phyloP scores from a whole-genome alignment of 2,113 vertebrate genomes.

The Oreocharis arfaki region DNA sequence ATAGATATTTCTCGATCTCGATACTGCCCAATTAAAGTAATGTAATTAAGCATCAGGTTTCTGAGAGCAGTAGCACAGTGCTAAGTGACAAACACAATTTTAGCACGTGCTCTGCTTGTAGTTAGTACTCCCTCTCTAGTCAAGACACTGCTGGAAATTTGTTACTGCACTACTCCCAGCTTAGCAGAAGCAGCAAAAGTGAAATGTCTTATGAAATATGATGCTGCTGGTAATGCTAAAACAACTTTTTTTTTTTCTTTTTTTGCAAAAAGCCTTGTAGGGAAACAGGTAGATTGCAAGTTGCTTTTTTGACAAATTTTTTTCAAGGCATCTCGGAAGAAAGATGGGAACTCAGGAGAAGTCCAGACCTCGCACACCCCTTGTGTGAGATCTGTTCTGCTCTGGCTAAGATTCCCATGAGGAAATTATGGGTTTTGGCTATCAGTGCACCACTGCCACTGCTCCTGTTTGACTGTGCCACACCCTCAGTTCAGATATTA shows the following conservation, averaged over 20 bases:
- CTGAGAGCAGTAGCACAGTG: neutral
- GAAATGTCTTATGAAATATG: neutral
- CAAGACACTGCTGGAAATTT: neutral
- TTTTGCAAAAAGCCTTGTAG: neutral
- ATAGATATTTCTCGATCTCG: neutral
- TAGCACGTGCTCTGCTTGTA: neutral
- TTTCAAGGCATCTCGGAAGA: neutral
- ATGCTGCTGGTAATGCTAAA: neutral
- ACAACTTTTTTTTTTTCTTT: neutral
- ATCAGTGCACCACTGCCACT: neutral
- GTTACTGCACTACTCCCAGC: neutral
- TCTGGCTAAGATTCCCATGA: neutral
- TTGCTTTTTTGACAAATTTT: neutral
- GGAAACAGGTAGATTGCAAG: neutral
- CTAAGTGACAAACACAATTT: neutral
- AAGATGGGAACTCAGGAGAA: neutral
- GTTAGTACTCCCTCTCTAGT: neutral
- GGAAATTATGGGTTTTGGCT: neutral
- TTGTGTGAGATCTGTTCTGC: neutral
- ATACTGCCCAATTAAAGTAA: neutral
- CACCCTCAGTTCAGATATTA: neutral
- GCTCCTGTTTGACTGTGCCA: neutral
- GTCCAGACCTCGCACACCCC: neutral
- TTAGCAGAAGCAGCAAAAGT: neutral
- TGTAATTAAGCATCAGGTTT: neutral